Percentiles rank a stretch among this genome's conserved stretches.
phyloP scores from a whole-genome alignment of 2,888 invertebrate genomes.

The Geotrupes spiniger region DNA sequence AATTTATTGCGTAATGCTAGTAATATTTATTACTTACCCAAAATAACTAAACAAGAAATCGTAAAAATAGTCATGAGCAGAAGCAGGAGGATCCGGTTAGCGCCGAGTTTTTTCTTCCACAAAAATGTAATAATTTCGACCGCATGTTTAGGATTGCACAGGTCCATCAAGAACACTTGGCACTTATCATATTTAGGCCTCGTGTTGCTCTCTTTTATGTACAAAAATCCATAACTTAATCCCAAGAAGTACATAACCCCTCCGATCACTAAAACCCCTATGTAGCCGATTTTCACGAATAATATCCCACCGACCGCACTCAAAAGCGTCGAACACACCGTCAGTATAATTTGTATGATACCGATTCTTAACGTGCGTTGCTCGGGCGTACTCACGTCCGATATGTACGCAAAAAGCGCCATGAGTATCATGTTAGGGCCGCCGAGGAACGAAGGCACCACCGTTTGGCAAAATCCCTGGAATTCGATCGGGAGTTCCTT shows the following conservation, averaged over 20 bases:
- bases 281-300: constrained; percentile 40
- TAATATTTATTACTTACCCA: constrained; percentile 19
- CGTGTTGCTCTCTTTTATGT: constrained; percentile 36
- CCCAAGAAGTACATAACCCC: constrained; percentile 37
- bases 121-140: constrained; percentile 42
- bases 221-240: constrained; percentile 41
- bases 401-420: constrained; percentile 47
- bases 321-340: constrained; percentile 14
- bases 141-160: constrained; percentile 42
- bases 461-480: constrained; percentile 55
- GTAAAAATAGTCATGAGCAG: constrained; percentile 33
- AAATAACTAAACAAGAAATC: constrained; percentile 14
- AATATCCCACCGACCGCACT: constrained; percentile 39
- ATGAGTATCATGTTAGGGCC: constrained; percentile 52
- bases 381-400: constrained; percentile 53
- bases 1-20: too few species aligned
- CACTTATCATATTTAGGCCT: constrained; percentile 25
- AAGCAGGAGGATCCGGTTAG: constrained; percentile 36
- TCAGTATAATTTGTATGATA: constrained; percentile 50
- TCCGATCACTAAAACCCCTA: constrained; percentile 38
- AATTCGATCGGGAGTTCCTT: constrained; percentile 54
- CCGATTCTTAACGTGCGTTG: constrained; percentile 62
- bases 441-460: constrained; percentile 59
- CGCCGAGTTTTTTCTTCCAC: constrained; percentile 35
- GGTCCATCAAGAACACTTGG: constrained; percentile 35